Evolutionary conservation across 2,113 vertebrate genomes (phyloP).

Genomic region (Takifugu bimaculatus): DNA sequence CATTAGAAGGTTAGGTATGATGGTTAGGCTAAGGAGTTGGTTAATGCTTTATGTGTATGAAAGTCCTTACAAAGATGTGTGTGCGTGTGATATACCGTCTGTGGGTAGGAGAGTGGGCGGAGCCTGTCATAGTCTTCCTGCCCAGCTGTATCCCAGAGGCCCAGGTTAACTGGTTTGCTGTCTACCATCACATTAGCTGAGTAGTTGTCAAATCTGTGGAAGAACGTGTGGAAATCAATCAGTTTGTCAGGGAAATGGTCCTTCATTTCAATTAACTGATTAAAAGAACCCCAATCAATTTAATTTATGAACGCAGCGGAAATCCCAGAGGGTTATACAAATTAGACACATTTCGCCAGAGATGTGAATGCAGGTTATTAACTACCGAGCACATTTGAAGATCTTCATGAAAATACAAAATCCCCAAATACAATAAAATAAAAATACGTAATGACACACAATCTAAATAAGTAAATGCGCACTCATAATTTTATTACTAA

Average conservation of each 20-base stretch:
- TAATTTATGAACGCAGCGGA: constrained; percentile 3
- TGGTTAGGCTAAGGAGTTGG: no score
- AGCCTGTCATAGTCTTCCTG: constrained; percentile 69
- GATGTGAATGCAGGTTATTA: no score
- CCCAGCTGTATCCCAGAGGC: constrained; percentile 70
- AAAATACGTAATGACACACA: no score
- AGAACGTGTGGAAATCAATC: background rate
- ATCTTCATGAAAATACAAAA: no score
- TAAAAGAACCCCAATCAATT: background rate
- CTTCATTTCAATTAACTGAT: constrained; percentile 5
- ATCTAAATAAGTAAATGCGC: no score
- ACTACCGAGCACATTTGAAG: no score
- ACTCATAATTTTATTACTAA: no score
- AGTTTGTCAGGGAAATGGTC: background rate
- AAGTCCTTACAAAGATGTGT: background rate
- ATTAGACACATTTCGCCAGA: no score
- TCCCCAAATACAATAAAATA: no score
- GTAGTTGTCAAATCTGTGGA: constrained; percentile 64
- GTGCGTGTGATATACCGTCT: constrained; percentile 53
- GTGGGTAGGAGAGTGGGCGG: constrained; percentile 66
- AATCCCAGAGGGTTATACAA: background rate
- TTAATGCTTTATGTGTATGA: background rate
- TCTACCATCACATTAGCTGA: constrained; percentile 70
- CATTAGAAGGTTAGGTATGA: no score
- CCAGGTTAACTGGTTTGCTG: constrained; percentile 70